phyloP scores from a whole-genome alignment of 2,113 vertebrate species.

The Tringa solitaria region DNA sequence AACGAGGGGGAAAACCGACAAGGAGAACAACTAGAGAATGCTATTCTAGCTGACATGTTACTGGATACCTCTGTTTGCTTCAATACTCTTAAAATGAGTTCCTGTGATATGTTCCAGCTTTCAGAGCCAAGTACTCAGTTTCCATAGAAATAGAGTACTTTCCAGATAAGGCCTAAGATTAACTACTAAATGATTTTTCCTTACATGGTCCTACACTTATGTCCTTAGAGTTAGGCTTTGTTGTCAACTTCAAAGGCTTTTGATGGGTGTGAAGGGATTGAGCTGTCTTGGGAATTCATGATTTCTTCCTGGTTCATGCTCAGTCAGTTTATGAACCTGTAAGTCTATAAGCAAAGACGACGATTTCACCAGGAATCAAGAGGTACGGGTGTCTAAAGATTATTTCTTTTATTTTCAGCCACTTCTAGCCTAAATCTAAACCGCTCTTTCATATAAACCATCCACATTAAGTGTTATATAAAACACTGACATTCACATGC shows the following conservation, averaged over 20 bases:
- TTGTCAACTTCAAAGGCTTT: neutral
- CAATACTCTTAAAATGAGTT: neutral
- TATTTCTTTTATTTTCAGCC: neutral
- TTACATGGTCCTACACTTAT: neutral
- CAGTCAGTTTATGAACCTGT: neutral
- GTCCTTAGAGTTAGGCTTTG: neutral
- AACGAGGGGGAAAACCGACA: neutral
- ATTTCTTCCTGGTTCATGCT: neutral
- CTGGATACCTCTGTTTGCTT: neutral
- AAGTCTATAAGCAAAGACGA: neutral
- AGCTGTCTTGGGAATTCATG: neutral
- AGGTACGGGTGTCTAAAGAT: neutral
- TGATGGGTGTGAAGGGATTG: neutral
- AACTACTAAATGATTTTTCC: constrained; percentile 6
- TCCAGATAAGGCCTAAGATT: neutral
- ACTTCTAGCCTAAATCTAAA: neutral
- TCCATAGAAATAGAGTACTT: constrained; percentile 1
- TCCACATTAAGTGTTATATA: neutral
- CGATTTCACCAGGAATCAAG: neutral
- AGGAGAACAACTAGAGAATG: neutral
- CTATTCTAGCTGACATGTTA: neutral
- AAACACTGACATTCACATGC: neutral
- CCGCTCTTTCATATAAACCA: neutral
- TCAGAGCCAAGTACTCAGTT: neutral
- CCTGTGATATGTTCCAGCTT: neutral